Base-by-base conservation (phyloP, 1,140 invertebrate genomes). In the Rhagoletis pomonella region DNA sequence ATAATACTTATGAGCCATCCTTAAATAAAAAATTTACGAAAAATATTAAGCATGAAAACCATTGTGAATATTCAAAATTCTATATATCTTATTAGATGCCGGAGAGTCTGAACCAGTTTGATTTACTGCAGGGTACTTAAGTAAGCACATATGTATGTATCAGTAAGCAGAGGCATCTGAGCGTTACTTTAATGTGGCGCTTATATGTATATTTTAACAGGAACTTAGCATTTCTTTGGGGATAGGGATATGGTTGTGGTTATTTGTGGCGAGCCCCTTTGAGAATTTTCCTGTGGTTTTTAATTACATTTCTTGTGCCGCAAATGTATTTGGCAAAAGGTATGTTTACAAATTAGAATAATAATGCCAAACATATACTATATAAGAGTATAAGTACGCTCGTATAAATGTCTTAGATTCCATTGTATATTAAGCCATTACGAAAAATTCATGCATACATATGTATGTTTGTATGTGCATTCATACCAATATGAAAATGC, bases 201-300 rank as follows among this genome's bases (percentile, higher is more conserved):
- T 44, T 73, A 73, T 73, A 73, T 42, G 14, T 0, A 73, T 73
- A 47, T 12, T 7, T 19, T 73, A 47, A 73, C 67, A 12, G 67
- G 39, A 73, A 73, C 12, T 44, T 12, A 44, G 67, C 17, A 73
- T 73, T 39, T 73, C 44, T 73, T 5, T 73, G 67, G 14, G 42
- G 39, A 73, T 73, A 44, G 67, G 67, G 42, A 73, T 73, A 42
- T 73, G 67, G 67, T 73, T 73, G 67, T 12, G 67, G 67, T 73
- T 73, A 73, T 42, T 14, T 73, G 39, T 73, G 42, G 12, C 44
- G 67, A 12, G 42, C 42, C 39, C 67, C 42, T 73, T 73, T 73
- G 67, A 44, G 39, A 10, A 73, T 73, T 17, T 73, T 73, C 67
- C 42, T 44, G 67, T 39, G 67, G 67, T 73, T 73, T 73, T 47